These are phyloP conservation scores for Phylloscopus whistleri DNA, from an alignment of 2,113 vertebrate species.

Conservation along the genomic window DNA sequence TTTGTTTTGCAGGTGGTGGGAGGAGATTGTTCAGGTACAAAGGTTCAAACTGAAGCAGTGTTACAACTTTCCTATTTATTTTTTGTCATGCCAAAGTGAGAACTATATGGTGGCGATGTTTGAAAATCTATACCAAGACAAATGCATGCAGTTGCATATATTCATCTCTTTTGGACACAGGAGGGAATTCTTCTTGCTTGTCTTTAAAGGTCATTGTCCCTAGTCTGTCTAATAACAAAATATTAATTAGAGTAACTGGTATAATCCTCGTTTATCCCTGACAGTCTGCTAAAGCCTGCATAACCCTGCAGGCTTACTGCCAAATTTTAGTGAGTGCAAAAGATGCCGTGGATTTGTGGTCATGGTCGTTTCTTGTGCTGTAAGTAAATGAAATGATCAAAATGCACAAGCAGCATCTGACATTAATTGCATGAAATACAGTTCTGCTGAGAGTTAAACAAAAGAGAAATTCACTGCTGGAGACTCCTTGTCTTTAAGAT, in stretches of 20 bases:
- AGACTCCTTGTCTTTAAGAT: conserved; percentile 4
- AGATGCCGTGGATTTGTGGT: not conserved
- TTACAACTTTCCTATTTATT: not conserved
- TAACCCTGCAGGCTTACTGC: not conserved
- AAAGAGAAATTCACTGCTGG: conserved; percentile 22
- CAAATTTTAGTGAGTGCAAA: not conserved
- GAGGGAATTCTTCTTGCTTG: not conserved
- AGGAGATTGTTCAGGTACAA: not conserved
- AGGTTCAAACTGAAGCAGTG: not conserved
- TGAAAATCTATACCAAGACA: not conserved
- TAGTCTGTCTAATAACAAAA: not conserved
- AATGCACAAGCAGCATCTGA: conserved; percentile 36
- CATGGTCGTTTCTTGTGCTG: not conserved
- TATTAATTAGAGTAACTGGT: conserved; percentile 31
- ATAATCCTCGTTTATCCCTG: not conserved
- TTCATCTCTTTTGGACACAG: not conserved
- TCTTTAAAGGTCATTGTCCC: not conserved
- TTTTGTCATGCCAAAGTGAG: not conserved
- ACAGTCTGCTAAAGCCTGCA: not conserved
- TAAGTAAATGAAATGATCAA: conserved; percentile 52
- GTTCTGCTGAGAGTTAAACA: conserved; percentile 36
- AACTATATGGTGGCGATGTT: not conserved
- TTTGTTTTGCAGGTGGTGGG: not conserved
- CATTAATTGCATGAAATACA: conserved; percentile 45
- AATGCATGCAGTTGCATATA: not conserved